Conservation (phyloP, 2,888 invertebrate genomes). For the Macrophya alboannulata region DNA sequence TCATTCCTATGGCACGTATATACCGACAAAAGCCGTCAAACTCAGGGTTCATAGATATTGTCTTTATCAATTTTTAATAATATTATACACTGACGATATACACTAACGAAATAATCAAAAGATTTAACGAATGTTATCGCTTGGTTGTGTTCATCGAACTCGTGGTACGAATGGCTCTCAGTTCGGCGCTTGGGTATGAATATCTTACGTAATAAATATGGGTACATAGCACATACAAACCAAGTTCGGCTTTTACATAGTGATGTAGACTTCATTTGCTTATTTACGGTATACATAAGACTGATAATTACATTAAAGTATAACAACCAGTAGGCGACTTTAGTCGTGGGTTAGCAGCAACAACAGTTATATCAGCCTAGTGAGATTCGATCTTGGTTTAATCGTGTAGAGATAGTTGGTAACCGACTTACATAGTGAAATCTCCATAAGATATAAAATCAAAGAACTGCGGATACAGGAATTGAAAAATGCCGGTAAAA, state of each 20-base stretch:
- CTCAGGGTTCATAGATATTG: background rate
- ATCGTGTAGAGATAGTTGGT: background rate
- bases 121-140: background rate
- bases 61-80: background rate
- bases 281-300: background rate
- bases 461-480: background rate
- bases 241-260: background rate
- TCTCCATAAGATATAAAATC: background rate
- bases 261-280: background rate
- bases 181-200: background rate
- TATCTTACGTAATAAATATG: background rate
- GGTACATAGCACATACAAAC: background rate
- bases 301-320: background rate
- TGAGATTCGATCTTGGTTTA: background rate
- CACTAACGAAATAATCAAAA: background rate
- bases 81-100: background rate
- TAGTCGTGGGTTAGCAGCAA: background rate
- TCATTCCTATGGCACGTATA: background rate
- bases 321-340: background rate
- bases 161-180: background rate
- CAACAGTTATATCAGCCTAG: background rate
- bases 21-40: background rate
- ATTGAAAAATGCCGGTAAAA: conserved; percentile 12
- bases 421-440: background rate
- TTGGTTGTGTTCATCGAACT: background rate